Base-by-base conservation (phyloP, 2,888 invertebrate genomes). In the Chrysolina oricalcia region DNA sequence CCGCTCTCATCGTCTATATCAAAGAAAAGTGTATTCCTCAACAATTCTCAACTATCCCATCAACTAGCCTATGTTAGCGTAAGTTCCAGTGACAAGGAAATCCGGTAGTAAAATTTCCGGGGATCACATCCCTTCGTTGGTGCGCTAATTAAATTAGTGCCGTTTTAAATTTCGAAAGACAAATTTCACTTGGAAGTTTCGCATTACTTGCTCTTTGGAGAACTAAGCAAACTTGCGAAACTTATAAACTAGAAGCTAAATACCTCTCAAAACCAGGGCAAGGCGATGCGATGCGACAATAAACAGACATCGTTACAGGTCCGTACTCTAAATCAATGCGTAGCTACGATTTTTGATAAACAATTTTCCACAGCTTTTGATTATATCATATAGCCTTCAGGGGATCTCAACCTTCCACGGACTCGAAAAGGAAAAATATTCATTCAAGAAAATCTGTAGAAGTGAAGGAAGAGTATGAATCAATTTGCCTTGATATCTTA, bases 271-370 rank as follows among this genome's bases (percentile, higher is more conserved):
- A 59, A 59, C n/a, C 59, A n/a, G 59, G 59, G 59, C 59, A 27
- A 59, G 35, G 59, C 27, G 59, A 27, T 59, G 59, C 59, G 59
- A 59, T 59, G 59, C 59, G 59, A 59, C 59, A 59, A 27, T 17
- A n/a, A 35, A 27, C 59, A 59, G 59, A 27, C n/a, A 27, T 27
- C 15, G 15, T 4, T 27, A 59, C 59, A 59, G 59, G 27, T 27
- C 11, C 35, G 59, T n/a, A 59, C n/a, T 59, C n/a, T 15, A 21
- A 10, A n/a, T n/a, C n/a, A 35, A 59, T n/a, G 9, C 9, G n/a
- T n/a, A n/a, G n/a, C n/a, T n/a, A n/a, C n/a, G n/a, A n/a, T n/a
- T n/a, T n/a, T n/a, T n/a, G n/a, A n/a, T n/a, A n/a, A n/a, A n/a
- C n/a, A n/a, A n/a, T n/a, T n/a, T n/a, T n/a, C n/a, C n/a, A n/a